Base-by-base conservation (phyloP, 2,113 vertebrate genomes). In the Chascanopsetta lugubris region DNA sequence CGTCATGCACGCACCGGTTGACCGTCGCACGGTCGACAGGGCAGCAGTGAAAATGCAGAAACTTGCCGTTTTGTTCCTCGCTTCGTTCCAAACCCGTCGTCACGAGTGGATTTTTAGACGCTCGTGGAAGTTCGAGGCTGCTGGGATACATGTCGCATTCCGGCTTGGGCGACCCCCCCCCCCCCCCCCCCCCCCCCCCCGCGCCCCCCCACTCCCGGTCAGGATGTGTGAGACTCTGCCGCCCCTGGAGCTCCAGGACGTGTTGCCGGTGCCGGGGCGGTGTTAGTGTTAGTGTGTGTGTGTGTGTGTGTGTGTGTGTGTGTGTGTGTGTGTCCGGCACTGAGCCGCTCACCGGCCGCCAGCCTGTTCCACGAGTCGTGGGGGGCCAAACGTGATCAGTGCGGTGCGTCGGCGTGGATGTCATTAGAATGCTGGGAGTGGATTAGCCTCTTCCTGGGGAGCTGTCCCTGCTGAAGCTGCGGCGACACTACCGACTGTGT, bases 381-480 rank as follows among this genome's bases (percentile, higher is more conserved):
- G 34, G 34, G 11, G n/a, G n/a, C n/a, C n/a, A n/a, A n/a, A 36
- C 58, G 42, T 20, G 43, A 45, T 48, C 20, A 76, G 56, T 54
- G 45, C 47, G 75, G 61, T 69, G 69, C 53, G 61, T 65, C 30
- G 78, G 68, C 66, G 75, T 56, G n/a, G 77, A 69, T 77, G 72
- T 69, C 82, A 71, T 82, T 83, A 72, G 77, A 78, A 78, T 59
- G 81, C 83, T 62, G 25, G 71, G 69, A 85, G 80, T 69, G 77
- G 75, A 79, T 78, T 71, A 68, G 79, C 80, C 72, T 82, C 68
- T 73, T 84, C 68, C 18, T 66, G 8, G 42, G 45, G 70, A 75
- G 72, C 61, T 56, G 61, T 36, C 55, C 61, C 29, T 61, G 65
- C 61, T 63, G 48, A 29, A 60, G 34, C 55, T 1, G 25, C 1